phyloP scores from a whole-genome alignment of 2,113 vertebrate species.

The Phoxinus phoxinus region DNA sequence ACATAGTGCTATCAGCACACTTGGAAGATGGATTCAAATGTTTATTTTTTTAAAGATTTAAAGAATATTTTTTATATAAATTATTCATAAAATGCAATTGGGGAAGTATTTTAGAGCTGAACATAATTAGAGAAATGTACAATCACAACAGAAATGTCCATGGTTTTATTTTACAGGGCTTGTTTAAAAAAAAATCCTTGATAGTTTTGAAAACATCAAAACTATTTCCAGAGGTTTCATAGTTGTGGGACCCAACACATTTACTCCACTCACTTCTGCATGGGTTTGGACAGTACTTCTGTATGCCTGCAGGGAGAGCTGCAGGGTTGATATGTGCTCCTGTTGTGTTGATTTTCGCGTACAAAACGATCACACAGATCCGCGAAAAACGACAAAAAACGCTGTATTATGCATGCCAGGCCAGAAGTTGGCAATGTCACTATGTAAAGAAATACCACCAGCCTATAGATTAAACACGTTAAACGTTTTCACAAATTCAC shows the following conservation, averaged over 20 bases:
- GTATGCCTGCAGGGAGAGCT: constrained; percentile 24
- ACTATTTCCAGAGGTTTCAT: neutral
- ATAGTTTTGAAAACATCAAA: neutral
- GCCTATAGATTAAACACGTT: no score
- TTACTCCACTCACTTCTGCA: neutral
- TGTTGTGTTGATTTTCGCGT: no score
- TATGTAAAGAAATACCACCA: no score
- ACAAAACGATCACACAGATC: no score
- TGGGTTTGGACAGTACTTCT: neutral
- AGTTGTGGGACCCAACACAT: neutral
- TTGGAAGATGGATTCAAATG: neutral
- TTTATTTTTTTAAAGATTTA: neutral
- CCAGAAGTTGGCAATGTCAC: no score
- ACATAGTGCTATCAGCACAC: neutral
- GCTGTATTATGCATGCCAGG: no score
- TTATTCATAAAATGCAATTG: neutral
- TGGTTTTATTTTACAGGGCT: neutral
- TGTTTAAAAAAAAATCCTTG: neutral
- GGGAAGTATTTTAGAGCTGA: neutral
- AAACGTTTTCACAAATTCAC: no score
- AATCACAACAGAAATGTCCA: neutral
- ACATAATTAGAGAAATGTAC: neutral
- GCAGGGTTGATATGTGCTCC: neutral
- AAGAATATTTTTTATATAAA: neutral
- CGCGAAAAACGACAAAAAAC: no score